A percentile compares a stretch with the other conserved stretches of the same genome.
phyloP scores from a whole-genome alignment of 2,797 vertebrate genomes.

The Pangasius krempfi region DNA sequence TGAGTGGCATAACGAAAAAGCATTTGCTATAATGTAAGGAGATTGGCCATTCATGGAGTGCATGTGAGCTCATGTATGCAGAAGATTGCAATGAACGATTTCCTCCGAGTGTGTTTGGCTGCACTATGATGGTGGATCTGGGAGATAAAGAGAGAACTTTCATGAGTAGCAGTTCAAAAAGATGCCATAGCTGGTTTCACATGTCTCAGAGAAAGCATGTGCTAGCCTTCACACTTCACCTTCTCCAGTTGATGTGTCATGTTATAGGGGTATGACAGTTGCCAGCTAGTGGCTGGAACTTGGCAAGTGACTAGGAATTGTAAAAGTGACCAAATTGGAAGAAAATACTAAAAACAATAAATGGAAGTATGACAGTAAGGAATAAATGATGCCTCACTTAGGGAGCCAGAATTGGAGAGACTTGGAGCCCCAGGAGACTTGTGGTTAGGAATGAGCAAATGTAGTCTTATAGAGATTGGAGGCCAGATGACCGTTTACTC shows the following conservation, averaged over 20 bases:
- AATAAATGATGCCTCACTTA: slow-evolving; percentile 2
- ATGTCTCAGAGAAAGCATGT: neutral
- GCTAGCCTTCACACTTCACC: neutral
- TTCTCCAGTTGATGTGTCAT: neutral
- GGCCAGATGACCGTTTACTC: slow-evolving; percentile 34
- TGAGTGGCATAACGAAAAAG: neutral
- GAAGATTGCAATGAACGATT: neutral
- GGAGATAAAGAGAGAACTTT: neutral
- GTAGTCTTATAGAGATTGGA: slow-evolving; percentile 23
- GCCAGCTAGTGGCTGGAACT: neutral
- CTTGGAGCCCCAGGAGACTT: neutral
- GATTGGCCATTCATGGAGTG: neutral
- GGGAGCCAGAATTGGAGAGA: neutral
- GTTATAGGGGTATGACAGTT: neutral
- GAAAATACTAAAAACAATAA: neutral
- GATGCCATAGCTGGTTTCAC: neutral
- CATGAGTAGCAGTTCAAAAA: neutral
- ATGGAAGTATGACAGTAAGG: neutral
- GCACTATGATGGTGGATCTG: neutral
- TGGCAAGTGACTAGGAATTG: neutral
- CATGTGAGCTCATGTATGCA: neutral
- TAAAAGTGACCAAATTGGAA: neutral
- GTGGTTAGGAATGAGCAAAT: neutral
- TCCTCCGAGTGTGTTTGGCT: neutral
- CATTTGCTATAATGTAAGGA: neutral